Base-by-base conservation (phyloP, 1,140 invertebrate genomes). In the Drosophila malerkotliana region DNA sequence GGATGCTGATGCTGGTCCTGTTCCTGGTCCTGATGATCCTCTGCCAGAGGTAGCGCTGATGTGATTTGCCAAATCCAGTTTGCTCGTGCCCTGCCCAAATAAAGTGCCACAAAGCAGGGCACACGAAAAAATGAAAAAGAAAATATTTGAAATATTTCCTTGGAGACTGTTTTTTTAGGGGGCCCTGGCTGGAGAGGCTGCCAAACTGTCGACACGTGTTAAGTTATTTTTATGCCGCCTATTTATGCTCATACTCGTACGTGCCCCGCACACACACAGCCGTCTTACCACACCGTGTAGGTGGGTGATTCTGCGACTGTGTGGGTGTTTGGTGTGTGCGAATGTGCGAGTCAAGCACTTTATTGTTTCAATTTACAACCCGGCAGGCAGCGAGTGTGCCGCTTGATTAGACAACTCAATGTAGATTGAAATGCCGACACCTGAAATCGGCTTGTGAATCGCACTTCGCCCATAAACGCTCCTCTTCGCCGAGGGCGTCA, bases 181-280 rank as follows among this genome's bases (percentile, higher is more conserved):
- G 63, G 28, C 61, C 49, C 68, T 34, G 48, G 49, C 54, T 18
- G 60, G 62, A 71, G 74, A 55, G 61, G 60, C 82, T 68, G 72
- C 80, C 83, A 88, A 79, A 83, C 67, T 88, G 83, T 88, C 83
- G 83, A 88, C 83, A 88, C 83, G 83, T 88, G 83, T 88, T 88
- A 83, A 88, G 83, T 88, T 88, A 88, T 88, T 88, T 88, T 88
- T 88, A 88, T 88, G 83, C 83, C 71, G 82, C 76, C 83, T 88
- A 87, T 88, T 88, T 88, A 88, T 88, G 79, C 72, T 62, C 72
- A 77, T 79, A 77, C 72, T 49, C 72, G 64, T 83, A 88, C 79
- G 76, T 88, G 83, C 49, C 62, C 53, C 66, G 63, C 77, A 80
- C 72, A 82, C 74, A 57, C 78, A 63, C 41, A 56, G 12, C 44